phyloP scores from a whole-genome alignment of 2,888 invertebrate species.

The Masnerella sp. region DNA sequence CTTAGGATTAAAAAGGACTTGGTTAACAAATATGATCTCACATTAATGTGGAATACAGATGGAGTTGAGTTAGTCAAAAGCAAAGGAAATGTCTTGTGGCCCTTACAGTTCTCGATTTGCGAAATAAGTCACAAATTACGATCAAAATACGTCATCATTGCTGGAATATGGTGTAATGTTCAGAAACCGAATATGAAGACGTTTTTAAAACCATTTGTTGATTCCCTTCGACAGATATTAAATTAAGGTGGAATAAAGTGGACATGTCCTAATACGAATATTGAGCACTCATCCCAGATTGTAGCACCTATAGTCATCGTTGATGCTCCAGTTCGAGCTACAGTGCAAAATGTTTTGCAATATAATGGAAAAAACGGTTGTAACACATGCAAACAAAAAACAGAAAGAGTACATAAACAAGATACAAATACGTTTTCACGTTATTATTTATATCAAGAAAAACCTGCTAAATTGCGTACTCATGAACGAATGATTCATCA shows the following conservation, averaged over 20 bases:
- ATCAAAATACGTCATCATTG: not conserved
- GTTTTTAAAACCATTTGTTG: conserved; percentile 17
- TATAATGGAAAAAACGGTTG: conserved; percentile 18
- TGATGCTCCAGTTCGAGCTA: conserved; percentile 23
- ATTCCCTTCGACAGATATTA: conserved; percentile 1
- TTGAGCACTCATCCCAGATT: conserved; percentile 12
- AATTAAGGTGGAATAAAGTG: conserved; percentile 14
- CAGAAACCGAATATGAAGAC: conserved; percentile 3
- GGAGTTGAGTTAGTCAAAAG: conserved; percentile 9
- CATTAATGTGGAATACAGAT: conserved; percentile 12
- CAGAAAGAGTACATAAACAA: not conserved
- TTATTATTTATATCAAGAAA: conserved; percentile 2
- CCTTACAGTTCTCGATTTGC: conserved; percentile 1
- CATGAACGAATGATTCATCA: not conserved
- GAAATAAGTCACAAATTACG: not conserved
- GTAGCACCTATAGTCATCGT: conserved; percentile 17
- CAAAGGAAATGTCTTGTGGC: not conserved
- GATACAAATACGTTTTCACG: not conserved
- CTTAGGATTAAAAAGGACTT: not conserved
- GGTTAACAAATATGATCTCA: conserved; percentile 6
- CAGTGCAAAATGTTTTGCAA: conserved; percentile 20
- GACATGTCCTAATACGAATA: conserved; percentile 6
- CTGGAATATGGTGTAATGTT: conserved; percentile 4
- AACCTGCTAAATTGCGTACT: not conserved
- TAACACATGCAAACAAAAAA: conserved; percentile 22